Base-by-base conservation (phyloP, 2,888 invertebrate species). In the Erebia ligea region DNA sequence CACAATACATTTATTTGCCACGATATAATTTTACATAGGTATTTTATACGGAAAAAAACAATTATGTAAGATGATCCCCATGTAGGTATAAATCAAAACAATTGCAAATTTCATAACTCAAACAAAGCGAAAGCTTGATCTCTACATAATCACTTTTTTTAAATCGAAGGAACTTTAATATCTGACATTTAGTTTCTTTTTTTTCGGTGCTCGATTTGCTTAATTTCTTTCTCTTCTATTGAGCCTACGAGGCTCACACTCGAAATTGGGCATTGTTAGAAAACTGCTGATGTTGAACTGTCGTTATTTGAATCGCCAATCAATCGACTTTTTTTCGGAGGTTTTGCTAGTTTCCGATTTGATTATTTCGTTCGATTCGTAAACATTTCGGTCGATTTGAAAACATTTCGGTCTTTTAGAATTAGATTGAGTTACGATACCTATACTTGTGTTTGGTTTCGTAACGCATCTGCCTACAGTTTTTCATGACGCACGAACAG, bases 241-340 rank as follows among this genome's bases (percentile, higher is more conserved):
- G 72, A 81, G 80, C 82, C 81, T 84, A 81, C 81, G 80, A 81
- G 81, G 78, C 82, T 84, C 81, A 80, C 79, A 81, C 77, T 80
- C 75, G 77, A 80, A 83, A 87, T 86, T 83, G 83, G 77, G 85
- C 76, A 86, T 90, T 90, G 88, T 88, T 84, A 75, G 75, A 72
- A 78, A 80, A 79, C 81, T 69, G 76, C 76, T 74, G 71, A 74
- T 68, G 67, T 62, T 62, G 40, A 63, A 71, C 56, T 62, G 65
- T 61, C 70, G 67, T 70, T 74, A 70, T 70, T 67, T 50, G 71
- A 72, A 68, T 50, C 68, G 52, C 64, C 67, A 69, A 69, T 73
- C 71, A 63, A 69, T 73, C 57, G 73, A 48, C 62, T 67, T 69
- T 67, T 70, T 66, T 66, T 59, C 4, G 59, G 45, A 6, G 45